These are phyloP conservation scores for Euphydryas editha DNA, from an alignment of 2,888 invertebrate genomes.

Conservation along the genomic window DNA sequence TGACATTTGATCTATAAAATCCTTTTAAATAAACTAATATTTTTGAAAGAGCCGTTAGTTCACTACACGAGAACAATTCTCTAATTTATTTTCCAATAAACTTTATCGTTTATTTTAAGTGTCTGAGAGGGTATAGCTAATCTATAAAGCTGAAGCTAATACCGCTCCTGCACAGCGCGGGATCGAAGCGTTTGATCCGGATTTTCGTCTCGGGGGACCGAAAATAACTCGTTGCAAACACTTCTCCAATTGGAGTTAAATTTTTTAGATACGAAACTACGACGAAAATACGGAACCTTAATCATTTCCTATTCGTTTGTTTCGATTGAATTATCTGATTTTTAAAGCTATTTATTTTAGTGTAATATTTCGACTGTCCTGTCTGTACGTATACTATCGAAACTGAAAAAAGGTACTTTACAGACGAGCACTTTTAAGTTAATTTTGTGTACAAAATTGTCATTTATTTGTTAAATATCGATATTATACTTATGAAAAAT, in stretches of 20 bases:
- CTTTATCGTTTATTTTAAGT: constrained; percentile 32
- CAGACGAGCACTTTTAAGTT: no score
- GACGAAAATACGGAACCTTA: not conserved
- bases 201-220: constrained; percentile 36
- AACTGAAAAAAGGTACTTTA: no score
- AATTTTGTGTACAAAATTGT: no score
- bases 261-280: not conserved
- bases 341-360: no score
- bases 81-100: constrained; percentile 13
- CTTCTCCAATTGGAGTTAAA: constrained; percentile 24
- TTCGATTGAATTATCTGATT: not conserved
- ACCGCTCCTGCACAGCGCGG: constrained; percentile 20
- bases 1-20: no score
- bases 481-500: no score
- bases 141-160: constrained; percentile 36
- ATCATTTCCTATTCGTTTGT: not conserved
- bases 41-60: not conserved
- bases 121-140: constrained; percentile 35
- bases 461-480: no score
- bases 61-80: not conserved
- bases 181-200: constrained; percentile 38
- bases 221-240: constrained; percentile 38
- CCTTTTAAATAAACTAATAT: not conserved
- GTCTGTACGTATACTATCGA: no score
- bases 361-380: no score